These are phyloP conservation scores for Bos indicus DNA, from an alignment of 2,113 vertebrate species.

Conservation along the genomic window DNA sequence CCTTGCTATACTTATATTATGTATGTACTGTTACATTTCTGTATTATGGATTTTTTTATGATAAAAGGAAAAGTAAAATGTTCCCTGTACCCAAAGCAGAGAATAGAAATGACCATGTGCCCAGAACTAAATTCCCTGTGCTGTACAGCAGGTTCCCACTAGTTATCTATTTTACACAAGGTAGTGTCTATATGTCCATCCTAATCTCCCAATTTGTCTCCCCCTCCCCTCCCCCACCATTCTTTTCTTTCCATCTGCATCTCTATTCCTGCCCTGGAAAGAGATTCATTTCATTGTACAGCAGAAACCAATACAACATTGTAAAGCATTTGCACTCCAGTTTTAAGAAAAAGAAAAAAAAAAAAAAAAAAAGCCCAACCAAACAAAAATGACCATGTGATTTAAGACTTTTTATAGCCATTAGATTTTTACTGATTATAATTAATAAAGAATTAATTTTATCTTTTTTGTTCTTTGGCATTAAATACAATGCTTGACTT, in stretches of 20 bases:
- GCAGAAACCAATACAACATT: neutral
- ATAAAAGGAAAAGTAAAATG: neutral
- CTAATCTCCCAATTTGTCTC: neutral
- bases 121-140: neutral
- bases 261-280: neutral
- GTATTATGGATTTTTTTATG: neutral
- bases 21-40: neutral
- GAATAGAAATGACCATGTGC: neutral
- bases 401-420: neutral
- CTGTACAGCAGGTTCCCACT: neutral
- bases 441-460: neutral
- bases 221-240: neutral
- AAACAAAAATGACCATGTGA: neutral
- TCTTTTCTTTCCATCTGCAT: neutral
- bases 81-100: neutral
- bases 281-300: neutral
- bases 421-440: neutral
- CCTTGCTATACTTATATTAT: neutral
- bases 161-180: neutral
- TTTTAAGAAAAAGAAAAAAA: neutral
- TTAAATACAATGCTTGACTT: neutral
- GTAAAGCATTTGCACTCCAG: neutral
- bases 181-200: neutral
- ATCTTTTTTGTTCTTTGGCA: neutral
- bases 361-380: neutral